Evolutionary conservation across 2,797 vertebrate genomes (phyloP).

Genomic region (Danio tinwini): DNA sequence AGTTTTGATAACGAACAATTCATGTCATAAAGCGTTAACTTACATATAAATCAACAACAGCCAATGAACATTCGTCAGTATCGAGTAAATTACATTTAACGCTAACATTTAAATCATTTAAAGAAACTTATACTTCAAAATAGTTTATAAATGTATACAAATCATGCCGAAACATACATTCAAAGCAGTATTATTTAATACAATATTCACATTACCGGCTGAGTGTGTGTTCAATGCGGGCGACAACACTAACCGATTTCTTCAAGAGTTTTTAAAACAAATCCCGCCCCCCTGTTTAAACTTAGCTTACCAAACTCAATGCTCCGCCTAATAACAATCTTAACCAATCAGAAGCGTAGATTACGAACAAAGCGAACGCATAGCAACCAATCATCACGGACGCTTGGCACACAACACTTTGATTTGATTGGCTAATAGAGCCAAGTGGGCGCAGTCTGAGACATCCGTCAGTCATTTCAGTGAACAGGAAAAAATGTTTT

Average conservation of each 20-base stretch:
- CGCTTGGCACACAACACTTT: not conserved
- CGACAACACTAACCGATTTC: not conserved
- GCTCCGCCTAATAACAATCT: not conserved
- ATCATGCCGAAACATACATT: not conserved
- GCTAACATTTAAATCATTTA: not conserved
- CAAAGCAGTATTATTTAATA: not conserved
- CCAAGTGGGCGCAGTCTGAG: conserved; percentile 30
- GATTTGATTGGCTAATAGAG: conserved; percentile 65
- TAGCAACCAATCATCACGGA: conserved; percentile 57
- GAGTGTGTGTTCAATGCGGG: not conserved
- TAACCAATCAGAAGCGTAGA: conserved; percentile 67
- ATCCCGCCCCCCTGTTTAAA: conserved; percentile 81
- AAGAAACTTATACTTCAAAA: not conserved
- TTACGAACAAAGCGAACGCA: conserved; percentile 63
- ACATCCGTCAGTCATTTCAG: no score
- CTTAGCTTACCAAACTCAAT: conserved; percentile 24
- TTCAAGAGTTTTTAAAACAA: conserved; percentile 41
- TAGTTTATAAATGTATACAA: not conserved
- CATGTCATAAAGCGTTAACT: not conserved
- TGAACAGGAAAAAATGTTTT: no score
- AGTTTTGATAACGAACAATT: not conserved
- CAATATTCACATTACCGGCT: conserved; percentile 40
- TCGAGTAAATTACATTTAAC: not conserved
- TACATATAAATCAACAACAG: not conserved
- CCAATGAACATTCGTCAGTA: not conserved